Conservation (phyloP, 2,797 vertebrate species). For the Lagorchestes hirsutus region DNA sequence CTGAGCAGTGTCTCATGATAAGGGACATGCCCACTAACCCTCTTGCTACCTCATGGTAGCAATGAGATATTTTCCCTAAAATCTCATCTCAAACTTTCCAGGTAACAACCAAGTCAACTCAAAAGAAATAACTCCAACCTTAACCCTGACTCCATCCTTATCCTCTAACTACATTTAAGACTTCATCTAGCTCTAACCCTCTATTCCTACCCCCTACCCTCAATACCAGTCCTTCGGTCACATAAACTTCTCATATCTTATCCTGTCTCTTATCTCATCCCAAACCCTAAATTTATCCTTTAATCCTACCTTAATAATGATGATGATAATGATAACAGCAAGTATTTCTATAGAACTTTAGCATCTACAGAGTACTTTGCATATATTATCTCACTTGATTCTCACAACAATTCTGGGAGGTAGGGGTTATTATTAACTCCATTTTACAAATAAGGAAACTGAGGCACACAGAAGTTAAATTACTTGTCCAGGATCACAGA, state of each 20-base stretch:
- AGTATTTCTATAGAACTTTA: not conserved
- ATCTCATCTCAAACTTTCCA: not conserved
- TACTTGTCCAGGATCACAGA: not conserved
- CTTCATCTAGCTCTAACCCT: not conserved
- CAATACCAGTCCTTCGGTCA: not conserved
- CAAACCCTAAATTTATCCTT: not conserved
- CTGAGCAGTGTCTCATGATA: not conserved
- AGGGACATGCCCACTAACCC: not conserved
- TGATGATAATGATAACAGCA: not conserved
- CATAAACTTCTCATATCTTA: not conserved
- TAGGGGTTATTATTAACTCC: not conserved
- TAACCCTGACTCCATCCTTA: not conserved
- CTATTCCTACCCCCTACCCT: not conserved
- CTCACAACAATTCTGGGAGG: not conserved
- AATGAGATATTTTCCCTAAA: not conserved
- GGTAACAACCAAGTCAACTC: not conserved
- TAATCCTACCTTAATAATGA: not conserved
- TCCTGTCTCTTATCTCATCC: not conserved
- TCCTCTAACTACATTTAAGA: not conserved
- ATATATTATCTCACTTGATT: not conserved
- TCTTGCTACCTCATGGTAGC: not conserved
- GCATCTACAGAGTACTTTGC: not conserved
- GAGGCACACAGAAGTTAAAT: not conserved
- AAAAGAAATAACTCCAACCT: not conserved
- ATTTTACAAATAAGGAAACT: not conserved